Evolutionary conservation across 2,797 vertebrate species (phyloP), one percentile per base, ranked within the genome.

Genomic region (Botia kubotai): DNA sequence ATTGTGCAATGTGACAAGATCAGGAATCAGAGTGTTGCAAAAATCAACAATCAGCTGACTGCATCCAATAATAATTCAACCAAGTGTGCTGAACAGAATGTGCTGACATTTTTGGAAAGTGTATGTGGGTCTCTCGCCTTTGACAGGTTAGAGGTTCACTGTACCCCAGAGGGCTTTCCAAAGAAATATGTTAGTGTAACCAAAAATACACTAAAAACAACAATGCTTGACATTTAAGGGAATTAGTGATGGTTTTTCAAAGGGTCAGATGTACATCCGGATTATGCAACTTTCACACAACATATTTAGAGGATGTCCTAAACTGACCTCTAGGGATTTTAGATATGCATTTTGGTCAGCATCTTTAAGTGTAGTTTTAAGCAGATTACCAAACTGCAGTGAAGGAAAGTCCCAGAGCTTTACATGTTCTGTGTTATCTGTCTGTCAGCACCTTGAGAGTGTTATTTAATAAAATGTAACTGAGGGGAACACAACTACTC

Each of bases 121-220:
- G 46, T 75, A 46, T 19, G 26, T 16, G 36, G 67, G 0, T 70
- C 71, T 65, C 36, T 17, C 68, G 39, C 71, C 39, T 86, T 77
- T 81, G 72, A 48, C 71, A 48, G 55, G 52, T 33, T 21, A 46
- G 26, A 75, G 73, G 82, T 82, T 87, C 70, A 86, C 23, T 72
- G 81, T 65, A 67, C 79, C 23, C 58, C 75, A n/a, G n/a, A 50
- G 13, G 23, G 21, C 3, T 70, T 29, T 62, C 26, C 62, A 58
- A 52, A 60, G 50, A 60, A 83, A 73, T 43, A 66, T 21, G 57
- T 58, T 43, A 33, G 3, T 7, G 0, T 29, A 70, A 48, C 65
- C 39, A 74, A 83, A 43, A 82, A 72, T 84, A 80, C 83, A 75
- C 46, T 77, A 43, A 29, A 60, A 39, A 46, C 33, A 66, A 75